A percentile compares a stretch with the other conserved stretches of the same genome.
Conservation (phyloP, 2,113 vertebrate genomes). For the Pipa parva region DNA sequence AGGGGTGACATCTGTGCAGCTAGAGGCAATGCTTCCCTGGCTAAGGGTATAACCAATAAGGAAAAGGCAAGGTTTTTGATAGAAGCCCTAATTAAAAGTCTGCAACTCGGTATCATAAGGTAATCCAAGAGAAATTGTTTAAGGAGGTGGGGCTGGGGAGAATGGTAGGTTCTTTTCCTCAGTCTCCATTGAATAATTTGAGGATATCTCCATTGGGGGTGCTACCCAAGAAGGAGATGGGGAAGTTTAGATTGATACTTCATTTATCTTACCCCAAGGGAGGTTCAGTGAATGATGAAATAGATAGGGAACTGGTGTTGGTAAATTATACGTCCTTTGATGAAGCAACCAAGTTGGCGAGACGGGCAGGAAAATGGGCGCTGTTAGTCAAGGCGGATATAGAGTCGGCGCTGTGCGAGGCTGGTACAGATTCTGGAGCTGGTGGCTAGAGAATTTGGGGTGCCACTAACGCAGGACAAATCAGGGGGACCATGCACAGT, state of each 20-base stretch:
- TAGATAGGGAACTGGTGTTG: neutral
- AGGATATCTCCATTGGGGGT: neutral
- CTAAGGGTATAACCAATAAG: no score
- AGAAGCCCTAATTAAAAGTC: no score
- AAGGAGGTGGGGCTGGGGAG: no score
- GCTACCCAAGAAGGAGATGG: neutral
- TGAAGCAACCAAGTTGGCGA: neutral
- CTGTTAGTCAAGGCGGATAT: neutral
- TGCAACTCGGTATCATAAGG: no score
- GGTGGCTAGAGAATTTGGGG: no score
- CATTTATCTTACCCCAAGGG: neutral
- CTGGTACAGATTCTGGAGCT: neutral
- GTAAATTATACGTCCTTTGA: neutral
- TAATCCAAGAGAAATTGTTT: no score
- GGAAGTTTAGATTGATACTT: neutral
- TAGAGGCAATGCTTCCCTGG: no score
- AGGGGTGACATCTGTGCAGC: no score
- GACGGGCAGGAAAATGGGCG: neutral
- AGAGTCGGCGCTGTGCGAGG: neutral
- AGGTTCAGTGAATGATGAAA: neutral
- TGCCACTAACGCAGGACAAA: neutral
- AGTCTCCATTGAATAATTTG: no score
- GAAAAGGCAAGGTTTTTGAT: no score
- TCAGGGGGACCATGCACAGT: neutral
- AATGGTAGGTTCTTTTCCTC: no score